A percentile compares a stretch with the other conserved stretches of the same genome.
phyloP scores from a whole-genome alignment of 2,888 invertebrate genomes.

The Pogonocherus hispidulus region DNA sequence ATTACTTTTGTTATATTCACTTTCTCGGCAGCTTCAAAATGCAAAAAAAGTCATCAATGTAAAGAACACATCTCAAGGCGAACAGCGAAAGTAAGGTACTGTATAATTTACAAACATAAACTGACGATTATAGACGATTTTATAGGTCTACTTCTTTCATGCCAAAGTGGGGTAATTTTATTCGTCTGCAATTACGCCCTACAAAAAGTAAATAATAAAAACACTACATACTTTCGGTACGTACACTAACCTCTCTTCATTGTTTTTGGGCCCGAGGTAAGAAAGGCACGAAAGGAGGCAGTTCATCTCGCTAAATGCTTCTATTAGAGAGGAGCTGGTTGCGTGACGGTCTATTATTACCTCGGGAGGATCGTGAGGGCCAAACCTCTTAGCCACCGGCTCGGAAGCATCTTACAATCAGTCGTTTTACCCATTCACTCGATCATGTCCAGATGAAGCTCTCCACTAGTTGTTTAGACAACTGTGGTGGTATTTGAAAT shows the following conservation, averaged over 20 bases:
- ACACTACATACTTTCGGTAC: slow-evolving; percentile 6
- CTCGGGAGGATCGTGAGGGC: slow-evolving; percentile 20
- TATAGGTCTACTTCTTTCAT: slow-evolving; percentile 12
- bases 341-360: slow-evolving; percentile 25
- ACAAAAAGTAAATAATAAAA: slow-evolving; percentile 6
- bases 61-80: background rate
- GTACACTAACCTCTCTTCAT: slow-evolving; percentile 20
- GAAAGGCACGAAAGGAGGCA: slow-evolving; percentile 17
- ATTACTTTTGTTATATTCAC: too few species aligned
- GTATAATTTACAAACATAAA: slow-evolving; percentile 3
- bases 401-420: slow-evolving; percentile 16
- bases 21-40: background rate
- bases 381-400: slow-evolving; percentile 18
- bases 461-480: slow-evolving; percentile 9
- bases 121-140: background rate
- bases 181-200: slow-evolving; percentile 6
- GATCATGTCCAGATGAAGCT: background rate
- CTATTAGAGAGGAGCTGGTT: slow-evolving; percentile 23
- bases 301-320: slow-evolving; percentile 20
- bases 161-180: slow-evolving; percentile 15
- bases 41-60: background rate
- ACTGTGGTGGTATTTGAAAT: background rate
- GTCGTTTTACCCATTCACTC: slow-evolving; percentile 1
- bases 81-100: background rate
- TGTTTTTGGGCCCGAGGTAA: slow-evolving; percentile 25